Conservation (phyloP, 2,888 invertebrate genomes). For the Hyalella azteca region DNA sequence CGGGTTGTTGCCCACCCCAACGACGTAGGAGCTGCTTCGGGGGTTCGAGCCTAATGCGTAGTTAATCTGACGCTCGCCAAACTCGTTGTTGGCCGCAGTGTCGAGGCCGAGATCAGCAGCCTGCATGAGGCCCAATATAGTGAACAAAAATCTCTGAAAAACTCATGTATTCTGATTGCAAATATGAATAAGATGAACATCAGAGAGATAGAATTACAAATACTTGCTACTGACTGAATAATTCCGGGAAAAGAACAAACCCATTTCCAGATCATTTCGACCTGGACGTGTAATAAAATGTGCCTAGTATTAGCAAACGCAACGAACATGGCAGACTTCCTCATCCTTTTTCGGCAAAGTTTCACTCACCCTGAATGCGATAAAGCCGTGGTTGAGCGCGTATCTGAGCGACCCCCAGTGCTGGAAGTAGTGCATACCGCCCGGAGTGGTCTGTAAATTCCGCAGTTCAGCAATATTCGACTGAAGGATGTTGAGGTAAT, state of each 20-base stretch:
- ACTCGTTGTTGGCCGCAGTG: conserved; percentile 64
- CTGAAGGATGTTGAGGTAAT: not conserved
- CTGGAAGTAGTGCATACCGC: conserved; percentile 67
- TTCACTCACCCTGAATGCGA: conserved; percentile 66
- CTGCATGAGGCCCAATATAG: too few species aligned
- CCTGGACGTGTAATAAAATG: too few species aligned
- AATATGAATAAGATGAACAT: too few species aligned
- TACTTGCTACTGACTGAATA: too few species aligned
- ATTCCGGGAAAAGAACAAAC: too few species aligned
- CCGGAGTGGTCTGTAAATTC: conserved; percentile 65
- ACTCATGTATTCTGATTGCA: too few species aligned
- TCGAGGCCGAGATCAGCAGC: conserved; percentile 63
- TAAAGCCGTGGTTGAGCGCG: conserved; percentile 68
- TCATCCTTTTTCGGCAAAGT: too few species aligned
- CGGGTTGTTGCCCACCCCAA: conserved; percentile 68
- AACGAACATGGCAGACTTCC: not conserved
- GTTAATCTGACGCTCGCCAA: conserved; percentile 67
- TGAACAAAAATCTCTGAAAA: too few species aligned
- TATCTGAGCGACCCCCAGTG: conserved; percentile 68
- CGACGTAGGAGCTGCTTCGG: conserved; percentile 65
- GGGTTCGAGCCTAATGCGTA: conserved; percentile 68
- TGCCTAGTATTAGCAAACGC: not conserved
- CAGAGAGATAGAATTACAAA: too few species aligned
- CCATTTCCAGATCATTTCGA: too few species aligned
- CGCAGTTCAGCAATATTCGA: not conserved